phyloP scores from a whole-genome alignment of 2,888 invertebrate species.

The Malthinus flaveolus region DNA sequence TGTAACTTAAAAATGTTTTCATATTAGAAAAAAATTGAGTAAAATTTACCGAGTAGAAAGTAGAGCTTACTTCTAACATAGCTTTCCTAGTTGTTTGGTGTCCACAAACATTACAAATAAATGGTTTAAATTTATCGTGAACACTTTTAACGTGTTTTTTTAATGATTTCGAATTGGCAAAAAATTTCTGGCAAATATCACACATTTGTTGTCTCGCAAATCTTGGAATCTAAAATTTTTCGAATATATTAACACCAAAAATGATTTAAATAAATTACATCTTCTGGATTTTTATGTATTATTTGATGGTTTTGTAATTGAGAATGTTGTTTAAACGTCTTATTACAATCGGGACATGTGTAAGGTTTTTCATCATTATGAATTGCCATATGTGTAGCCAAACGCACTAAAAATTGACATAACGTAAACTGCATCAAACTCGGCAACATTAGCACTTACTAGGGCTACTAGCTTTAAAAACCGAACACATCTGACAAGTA shows the following conservation, averaged over 20 bases:
- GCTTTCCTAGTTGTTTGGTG: slow-evolving; percentile 73
- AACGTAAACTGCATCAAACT: not conserved
- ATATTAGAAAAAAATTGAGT: slow-evolving; percentile 6
- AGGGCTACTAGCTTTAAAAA: slow-evolving; percentile 59
- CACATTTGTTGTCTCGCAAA: slow-evolving; percentile 69
- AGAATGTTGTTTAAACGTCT: slow-evolving; percentile 64
- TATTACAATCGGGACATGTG: slow-evolving; percentile 60
- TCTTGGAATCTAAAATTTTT: slow-evolving; percentile 37
- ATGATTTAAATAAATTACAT: slow-evolving; percentile 29
- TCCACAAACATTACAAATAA: slow-evolving; percentile 74
- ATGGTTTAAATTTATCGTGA: slow-evolving; percentile 74
- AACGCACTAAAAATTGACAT: slow-evolving; percentile 19
- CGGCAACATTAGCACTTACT: slow-evolving; percentile 41
- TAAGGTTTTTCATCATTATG: slow-evolving; percentile 60
- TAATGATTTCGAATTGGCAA: slow-evolving; percentile 69
- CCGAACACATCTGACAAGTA: slow-evolving; percentile 61
- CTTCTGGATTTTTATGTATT: slow-evolving; percentile 54
- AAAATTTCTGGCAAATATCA: slow-evolving; percentile 67
- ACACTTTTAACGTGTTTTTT: slow-evolving; percentile 73
- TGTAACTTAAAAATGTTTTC: slow-evolving; percentile 59
- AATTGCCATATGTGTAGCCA: slow-evolving; percentile 66
- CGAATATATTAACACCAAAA: not conserved
- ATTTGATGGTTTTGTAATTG: slow-evolving; percentile 66
- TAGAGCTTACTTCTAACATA: slow-evolving; percentile 60
- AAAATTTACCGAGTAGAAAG: not conserved